Evolutionary conservation across 2,888 invertebrate genomes (phyloP), one percentile per base, ranked within the genome.

Genomic region (Heterodera filipjevi): DNA sequence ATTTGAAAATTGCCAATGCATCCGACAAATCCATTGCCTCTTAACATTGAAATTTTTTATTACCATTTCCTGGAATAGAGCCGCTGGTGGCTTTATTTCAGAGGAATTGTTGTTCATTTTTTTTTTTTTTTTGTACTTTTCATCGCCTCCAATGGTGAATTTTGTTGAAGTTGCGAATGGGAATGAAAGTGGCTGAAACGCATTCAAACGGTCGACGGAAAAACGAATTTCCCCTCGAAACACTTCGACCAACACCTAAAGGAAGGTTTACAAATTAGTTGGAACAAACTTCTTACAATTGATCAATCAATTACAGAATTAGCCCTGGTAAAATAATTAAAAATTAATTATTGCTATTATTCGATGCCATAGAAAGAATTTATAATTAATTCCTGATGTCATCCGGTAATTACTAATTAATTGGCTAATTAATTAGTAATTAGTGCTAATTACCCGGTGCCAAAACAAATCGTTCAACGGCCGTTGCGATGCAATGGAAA

Each of bases 391-490:
- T 39, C 3, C 3, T 39, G 39, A 39, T 6, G 10, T 39, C 3
- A 3, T 39, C 10, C 10, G 10, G 3, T 39, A 39, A 39, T 6
- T 3, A 39, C 10, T 39, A 39, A 39, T 39, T 39, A 39, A 39
- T 39, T 39, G 39, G 39, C 10, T 39, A 39, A 39, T 39, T 66
- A 66, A 12, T 30, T 33, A 27, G 10, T 1, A 30, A 27, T 33
- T 33, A n/a, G 3, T 59, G 14, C 3, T 27, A 33, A 68, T 68
- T 33, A 87, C 53, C 10, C 82, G 82, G 79, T 87, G 87, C 87
- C 87, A 87, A 33, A 80, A 72, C 39, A 86, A 83, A 81, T 87
- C 85, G 76, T 85, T 86, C 44, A 87, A 76, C 70, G 68, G 44
- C n/a, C 44, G 39, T 46, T 77, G 70, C 2, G 77, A 77, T 39